These are phyloP conservation scores for Pipistrellus pygmaeus DNA, from an alignment of 2,797 vertebrate genomes.

Conservation along the genomic window DNA sequence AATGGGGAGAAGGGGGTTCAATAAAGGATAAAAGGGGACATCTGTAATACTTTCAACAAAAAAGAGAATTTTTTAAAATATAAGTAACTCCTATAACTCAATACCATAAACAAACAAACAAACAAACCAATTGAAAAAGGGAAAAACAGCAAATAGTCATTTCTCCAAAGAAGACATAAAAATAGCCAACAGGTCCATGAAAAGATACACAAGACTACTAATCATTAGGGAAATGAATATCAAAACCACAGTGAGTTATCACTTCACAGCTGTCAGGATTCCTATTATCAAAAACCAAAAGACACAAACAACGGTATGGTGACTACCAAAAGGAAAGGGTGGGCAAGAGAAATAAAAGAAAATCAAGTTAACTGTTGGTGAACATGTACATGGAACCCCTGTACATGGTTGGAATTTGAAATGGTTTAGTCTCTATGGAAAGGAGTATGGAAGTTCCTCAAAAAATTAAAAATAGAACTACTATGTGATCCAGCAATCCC, in stretches of 20 bases:
- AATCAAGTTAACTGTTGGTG: background rate
- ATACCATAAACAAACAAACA: background rate
- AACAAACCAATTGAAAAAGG: background rate
- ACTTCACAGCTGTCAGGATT: background rate
- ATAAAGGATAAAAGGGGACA: background rate
- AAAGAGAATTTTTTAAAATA: background rate
- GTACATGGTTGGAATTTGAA: background rate
- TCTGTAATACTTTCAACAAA: background rate
- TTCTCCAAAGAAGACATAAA: constrained; percentile 47
- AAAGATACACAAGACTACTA: background rate
- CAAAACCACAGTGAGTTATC: background rate
- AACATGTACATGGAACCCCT: background rate
- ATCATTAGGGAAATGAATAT: constrained; percentile 2
- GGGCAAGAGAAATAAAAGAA: background rate
- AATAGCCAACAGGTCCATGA: background rate
- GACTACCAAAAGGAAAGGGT: background rate
- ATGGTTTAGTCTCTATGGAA: background rate
- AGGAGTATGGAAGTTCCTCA: background rate
- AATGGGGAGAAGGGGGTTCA: background rate
- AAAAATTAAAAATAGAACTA: constrained; percentile 16
- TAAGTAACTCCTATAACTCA: background rate
- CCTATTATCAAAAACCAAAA: background rate
- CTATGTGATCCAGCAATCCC: background rate
- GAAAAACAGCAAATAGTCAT: background rate
- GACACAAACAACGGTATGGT: background rate